Base-by-base conservation (phyloP, 2,113 vertebrate genomes). In the Thymallus thymallus region DNA sequence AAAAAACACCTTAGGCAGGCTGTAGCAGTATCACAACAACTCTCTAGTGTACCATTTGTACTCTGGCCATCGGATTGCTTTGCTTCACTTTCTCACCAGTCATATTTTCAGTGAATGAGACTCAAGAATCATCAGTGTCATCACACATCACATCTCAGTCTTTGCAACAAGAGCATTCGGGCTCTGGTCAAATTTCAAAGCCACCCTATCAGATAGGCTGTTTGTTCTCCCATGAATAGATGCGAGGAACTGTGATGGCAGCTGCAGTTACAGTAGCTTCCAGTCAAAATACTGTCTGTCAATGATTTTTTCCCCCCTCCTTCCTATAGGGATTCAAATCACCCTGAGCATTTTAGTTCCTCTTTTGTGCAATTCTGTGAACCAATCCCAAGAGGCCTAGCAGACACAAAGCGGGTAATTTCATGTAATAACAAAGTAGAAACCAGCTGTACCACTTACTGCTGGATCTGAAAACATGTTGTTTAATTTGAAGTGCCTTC, bases 401-500 rank as follows among this genome's bases (percentile, higher is more conserved):
- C 26, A 69, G 74, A 84, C 73, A 76, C 80, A 73, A 73, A 79
- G 78, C 72, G 51, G 76, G 76, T 83, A 75, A 79, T 87, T 77
- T 78, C 68, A 79, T 74, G 81, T 79, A 81, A 84, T 82, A 87
- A 89, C 84, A 80, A 83, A 81, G 79, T 80, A 58, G 72, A 73
- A 71, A 76, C 60, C 48, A 23, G 69, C 69, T 61, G 72, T 29
- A 69, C 55, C 71, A 76, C 69, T 71, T 80, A 72, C 77, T 83
- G 78, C 68, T 72, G 30, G 77, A 73, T 71, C 64, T 26, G 58
- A 67, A 80, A 82, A 79, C 77, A 73, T 76, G 76, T 78, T 81
- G 72, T 89, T 91, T 90, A 74, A 85, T 88, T 85, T 77, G 84
- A 82, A 82, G 82, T 80, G 86, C 85, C 90, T 89, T 64, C 82